Evolutionary conservation across 2,113 vertebrate genomes (phyloP), one percentile per base, ranked within the genome.

Genomic region (Colius striatus): DNA sequence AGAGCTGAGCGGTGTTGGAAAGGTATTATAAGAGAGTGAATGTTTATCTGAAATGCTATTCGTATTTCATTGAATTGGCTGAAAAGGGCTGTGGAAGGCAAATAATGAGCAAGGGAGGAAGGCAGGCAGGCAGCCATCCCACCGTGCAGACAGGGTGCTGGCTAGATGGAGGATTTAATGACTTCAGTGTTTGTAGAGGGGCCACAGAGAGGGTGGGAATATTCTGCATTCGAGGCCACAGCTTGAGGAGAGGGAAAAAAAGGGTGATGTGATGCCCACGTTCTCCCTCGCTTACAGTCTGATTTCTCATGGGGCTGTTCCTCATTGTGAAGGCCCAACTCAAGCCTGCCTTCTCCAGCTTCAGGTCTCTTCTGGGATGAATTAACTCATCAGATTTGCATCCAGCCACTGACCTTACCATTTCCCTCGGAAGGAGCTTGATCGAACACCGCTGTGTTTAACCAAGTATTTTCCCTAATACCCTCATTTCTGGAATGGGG

Each of bases 21-120:
- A 92, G 74, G 79, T 88, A 77, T 89, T 87, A 51, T 50, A 83
- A 77, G 53, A 87, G 48, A 45, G 38, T 30, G 79, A 82, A 79
- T 53, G 5, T 90, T 92, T 93, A 58, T 96, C 90, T 73, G 82
- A 90, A 86, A 84, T 38, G 54, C 83, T 89, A 80, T 97, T 97
- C 94, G 80, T 97, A 92, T 94, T 89, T 93, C 74, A 95, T 90
- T 95, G 92, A 95, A 93, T 80, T 43, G 65, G 53, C 67, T 95
- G 92, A 90, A 95, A 96, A 92, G 87, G 76, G 74, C 36, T 3
- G 2, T 38, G 30, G 79, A 94, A 94, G 81, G 76, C 80, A 38
- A 95, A 30, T 91, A 96, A 96, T 55, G 74, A 94, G 91, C 7
- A 6, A 73, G 25, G 43, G 57, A 96, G 51, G 8, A 61, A 79